Conservation (phyloP, 2,113 vertebrate genomes). For the Urocynchramus pylzowi region DNA sequence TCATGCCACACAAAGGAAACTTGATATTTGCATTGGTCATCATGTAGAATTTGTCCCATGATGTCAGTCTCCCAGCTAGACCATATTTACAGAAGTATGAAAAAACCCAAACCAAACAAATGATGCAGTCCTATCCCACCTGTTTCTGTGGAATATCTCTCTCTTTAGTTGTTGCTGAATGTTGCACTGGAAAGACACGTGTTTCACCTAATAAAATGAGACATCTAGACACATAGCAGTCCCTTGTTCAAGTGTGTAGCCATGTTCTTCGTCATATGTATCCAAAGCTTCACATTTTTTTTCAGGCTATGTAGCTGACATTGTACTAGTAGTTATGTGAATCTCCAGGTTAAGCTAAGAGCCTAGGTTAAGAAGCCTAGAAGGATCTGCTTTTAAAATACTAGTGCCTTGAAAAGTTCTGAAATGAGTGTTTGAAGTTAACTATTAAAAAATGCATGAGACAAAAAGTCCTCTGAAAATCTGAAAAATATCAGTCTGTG, state of each 20-base stretch:
- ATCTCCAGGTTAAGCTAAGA: neutral
- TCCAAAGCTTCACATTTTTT: neutral
- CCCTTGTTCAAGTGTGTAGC: neutral
- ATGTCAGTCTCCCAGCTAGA: neutral
- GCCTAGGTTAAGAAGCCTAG: neutral
- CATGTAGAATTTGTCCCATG: neutral
- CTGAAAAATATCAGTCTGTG: neutral
- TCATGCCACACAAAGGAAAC: neutral
- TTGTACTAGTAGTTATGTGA: neutral
- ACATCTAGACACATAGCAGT: neutral
- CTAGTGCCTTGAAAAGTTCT: neutral
- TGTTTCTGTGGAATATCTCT: neutral
- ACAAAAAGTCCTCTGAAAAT: neutral
- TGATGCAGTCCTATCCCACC: accelerated
- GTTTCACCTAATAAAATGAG: neutral
- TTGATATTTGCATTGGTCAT: neutral
- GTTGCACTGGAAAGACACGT: neutral
- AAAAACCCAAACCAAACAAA: neutral
- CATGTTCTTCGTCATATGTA: neutral
- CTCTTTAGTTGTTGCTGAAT: neutral
- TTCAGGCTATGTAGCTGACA: neutral
- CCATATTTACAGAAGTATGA: neutral
- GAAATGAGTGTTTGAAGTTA: neutral
- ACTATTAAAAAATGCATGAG: neutral
- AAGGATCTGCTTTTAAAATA: neutral